Evolutionary conservation across 2,797 vertebrate species (phyloP).

Genomic region (Cygnus olor): DNA sequence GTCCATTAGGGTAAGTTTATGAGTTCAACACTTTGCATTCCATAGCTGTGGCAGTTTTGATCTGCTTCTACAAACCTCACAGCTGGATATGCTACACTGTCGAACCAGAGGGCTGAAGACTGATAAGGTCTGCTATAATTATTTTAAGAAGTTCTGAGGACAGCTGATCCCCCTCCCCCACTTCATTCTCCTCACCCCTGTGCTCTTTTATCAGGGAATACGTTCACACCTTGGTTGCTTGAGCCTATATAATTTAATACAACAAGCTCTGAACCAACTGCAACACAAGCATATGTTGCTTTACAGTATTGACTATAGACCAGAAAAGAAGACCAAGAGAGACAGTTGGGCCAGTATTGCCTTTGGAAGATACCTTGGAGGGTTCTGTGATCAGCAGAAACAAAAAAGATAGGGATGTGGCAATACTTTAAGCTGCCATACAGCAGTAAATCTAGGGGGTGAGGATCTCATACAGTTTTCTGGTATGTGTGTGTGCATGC

Average conservation of each 20-base stretch:
- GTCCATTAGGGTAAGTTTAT: not conserved
- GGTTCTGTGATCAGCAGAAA: not conserved
- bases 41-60: not conserved
- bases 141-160: not conserved
- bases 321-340: not conserved
- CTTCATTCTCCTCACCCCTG: not conserved
- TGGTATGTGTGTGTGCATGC: too few species aligned
- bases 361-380: not conserved
- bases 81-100: not conserved
- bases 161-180: not conserved
- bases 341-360: not conserved
- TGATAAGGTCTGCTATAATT: not conserved
- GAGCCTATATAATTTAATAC: not conserved
- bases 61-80: not conserved
- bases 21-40: not conserved
- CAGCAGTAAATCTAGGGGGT: not conserved
- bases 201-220: not conserved
- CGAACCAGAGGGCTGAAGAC: not conserved
- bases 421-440: not conserved
- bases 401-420: not conserved
- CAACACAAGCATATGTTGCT: not conserved
- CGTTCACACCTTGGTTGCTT: not conserved
- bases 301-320: not conserved
- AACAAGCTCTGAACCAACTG: not conserved
- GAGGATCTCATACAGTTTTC: not conserved